phyloP scores from a whole-genome alignment of 2,113 vertebrate species.

The Triplophysa rosa region DNA sequence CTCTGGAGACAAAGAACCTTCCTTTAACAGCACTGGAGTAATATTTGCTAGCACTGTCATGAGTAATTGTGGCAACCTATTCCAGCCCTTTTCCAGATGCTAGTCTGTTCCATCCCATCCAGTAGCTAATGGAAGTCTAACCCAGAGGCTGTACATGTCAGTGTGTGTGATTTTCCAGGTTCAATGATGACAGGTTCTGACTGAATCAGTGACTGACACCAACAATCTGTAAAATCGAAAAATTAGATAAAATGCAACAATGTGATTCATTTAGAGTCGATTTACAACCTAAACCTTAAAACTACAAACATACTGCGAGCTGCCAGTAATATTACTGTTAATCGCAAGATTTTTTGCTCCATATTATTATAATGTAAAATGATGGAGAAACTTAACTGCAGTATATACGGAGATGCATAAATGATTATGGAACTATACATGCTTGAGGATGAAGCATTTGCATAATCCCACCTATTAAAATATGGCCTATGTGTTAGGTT shows the following conservation, averaged over 20 bases:
- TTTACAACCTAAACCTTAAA: not conserved
- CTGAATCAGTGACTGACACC: not conserved
- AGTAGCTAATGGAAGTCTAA: not conserved
- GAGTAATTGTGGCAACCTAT: not conserved
- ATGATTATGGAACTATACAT: too few species aligned
- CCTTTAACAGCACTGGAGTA: too few species aligned
- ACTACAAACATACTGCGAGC: too few species aligned
- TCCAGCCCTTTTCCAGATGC: constrained; percentile 19
- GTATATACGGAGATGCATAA: not conserved
- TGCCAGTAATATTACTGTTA: too few species aligned
- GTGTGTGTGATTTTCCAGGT: constrained; percentile 1
- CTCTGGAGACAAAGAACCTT: too few species aligned
- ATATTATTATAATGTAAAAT: too few species aligned
- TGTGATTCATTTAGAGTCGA: not conserved
- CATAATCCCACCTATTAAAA: too few species aligned
- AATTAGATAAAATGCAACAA: not conserved
- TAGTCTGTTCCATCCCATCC: constrained; percentile 24
- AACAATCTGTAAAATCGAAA: not conserved
- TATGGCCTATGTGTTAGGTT: too few species aligned
- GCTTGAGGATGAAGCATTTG: too few species aligned
- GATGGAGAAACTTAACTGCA: too few species aligned
- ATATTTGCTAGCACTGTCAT: too few species aligned
- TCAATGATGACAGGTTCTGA: not conserved
- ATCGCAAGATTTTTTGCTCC: too few species aligned
- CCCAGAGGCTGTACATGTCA: constrained; percentile 7